Evolutionary conservation across 2,888 invertebrate genomes (phyloP).

Genomic region (Pilophorus perplexus): DNA sequence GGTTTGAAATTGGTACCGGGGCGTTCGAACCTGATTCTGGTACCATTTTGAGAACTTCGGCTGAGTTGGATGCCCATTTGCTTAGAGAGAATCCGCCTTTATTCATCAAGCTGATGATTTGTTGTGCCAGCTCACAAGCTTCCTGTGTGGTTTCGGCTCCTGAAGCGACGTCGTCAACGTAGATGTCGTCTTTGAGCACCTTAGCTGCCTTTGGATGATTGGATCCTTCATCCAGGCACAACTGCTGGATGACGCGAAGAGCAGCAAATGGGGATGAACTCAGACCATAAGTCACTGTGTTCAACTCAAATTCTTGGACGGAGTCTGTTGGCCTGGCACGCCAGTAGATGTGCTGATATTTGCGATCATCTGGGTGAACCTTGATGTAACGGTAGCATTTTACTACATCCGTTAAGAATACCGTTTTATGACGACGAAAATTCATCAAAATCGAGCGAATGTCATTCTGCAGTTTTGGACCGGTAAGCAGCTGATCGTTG

Average conservation of each 20-base stretch:
- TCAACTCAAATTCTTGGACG: constrained; percentile 35
- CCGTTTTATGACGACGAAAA: too few species aligned
- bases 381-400: constrained; percentile 7
- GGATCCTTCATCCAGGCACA: constrained; percentile 41
- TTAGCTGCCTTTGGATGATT: constrained; percentile 42
- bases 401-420: constrained; percentile 19
- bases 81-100: constrained; percentile 38
- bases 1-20: neutral
- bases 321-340: constrained; percentile 31
- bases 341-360: constrained; percentile 48
- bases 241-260: constrained; percentile 43
- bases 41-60: constrained; percentile 16
- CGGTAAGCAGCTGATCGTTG: too few species aligned
- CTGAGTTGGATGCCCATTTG: constrained; percentile 35
- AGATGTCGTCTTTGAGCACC: constrained; percentile 32
- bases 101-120: constrained; percentile 7
- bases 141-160: constrained; percentile 21
- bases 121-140: constrained; percentile 15
- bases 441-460: too few species aligned
- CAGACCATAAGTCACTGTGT: constrained; percentile 47
- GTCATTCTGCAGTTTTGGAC: too few species aligned
- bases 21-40: neutral
- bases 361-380: constrained; percentile 37
- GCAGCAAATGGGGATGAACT: constrained; percentile 46
- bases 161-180: constrained; percentile 37